These are phyloP conservation scores for Mustelus asterias DNA, from an alignment of 2,113 vertebrate genomes.

Conservation along the genomic window DNA sequence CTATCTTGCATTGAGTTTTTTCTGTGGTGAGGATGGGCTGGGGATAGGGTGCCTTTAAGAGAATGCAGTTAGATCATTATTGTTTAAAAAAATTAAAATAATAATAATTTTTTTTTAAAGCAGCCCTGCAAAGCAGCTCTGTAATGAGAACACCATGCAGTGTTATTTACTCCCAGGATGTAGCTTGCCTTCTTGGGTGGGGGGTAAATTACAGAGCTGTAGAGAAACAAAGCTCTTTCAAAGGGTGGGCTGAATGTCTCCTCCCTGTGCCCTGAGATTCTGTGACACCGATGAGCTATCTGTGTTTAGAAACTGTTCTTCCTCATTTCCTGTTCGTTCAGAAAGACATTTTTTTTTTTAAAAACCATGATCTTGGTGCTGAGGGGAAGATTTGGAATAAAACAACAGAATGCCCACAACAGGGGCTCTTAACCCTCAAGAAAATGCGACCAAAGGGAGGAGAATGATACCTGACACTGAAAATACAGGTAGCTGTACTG, in stretches of 20 bases:
- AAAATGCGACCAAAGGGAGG: background rate
- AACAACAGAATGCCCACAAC: background rate
- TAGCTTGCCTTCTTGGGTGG: background rate
- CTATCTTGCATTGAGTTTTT: background rate
- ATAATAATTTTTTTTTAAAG: background rate
- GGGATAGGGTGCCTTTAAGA: background rate
- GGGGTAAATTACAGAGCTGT: background rate
- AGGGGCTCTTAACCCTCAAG: no score
- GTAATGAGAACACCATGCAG: background rate
- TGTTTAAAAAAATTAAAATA: no score
- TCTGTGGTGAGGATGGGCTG: background rate
- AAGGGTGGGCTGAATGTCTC: background rate
- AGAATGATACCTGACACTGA: background rate
- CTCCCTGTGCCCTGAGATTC: background rate
- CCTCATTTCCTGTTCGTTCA: background rate
- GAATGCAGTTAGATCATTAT: background rate
- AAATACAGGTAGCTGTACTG: background rate
- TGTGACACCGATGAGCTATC: background rate
- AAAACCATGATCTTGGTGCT: no score
- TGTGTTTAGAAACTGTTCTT: background rate
- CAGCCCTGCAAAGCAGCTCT: background rate
- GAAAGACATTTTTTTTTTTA: no score
- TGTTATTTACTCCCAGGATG: background rate
- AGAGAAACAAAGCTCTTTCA: background rate
- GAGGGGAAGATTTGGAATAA: background rate